A percentile compares a stretch with the other conserved stretches of the same genome.
These are phyloP conservation scores for Tetragonisca angustula DNA, from an alignment of 2,888 invertebrate species.

Conservation along the genomic window DNA sequence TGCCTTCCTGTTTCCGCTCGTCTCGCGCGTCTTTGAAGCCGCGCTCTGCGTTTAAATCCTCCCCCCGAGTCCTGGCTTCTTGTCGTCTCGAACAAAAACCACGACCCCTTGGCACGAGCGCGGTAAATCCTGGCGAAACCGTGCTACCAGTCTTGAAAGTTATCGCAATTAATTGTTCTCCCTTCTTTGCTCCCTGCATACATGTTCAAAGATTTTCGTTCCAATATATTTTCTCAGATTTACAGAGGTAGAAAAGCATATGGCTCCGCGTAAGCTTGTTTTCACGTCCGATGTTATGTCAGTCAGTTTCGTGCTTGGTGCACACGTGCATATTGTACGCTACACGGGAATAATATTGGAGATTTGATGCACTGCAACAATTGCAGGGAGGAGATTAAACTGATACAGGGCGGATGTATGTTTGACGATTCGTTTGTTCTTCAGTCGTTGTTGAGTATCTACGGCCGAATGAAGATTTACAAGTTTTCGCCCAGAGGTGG, in stretches of 20 bases:
- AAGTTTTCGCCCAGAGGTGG: not conserved
- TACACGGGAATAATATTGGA: not conserved
- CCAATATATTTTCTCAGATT: too few relatives aligned
- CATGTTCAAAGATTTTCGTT: too few relatives aligned
- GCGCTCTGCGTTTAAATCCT: conserved; percentile 12
- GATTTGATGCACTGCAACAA: not conserved
- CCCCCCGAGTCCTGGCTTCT: not conserved
- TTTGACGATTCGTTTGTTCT: not conserved
- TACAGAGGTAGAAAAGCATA: too few relatives aligned
- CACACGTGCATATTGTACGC: not conserved
- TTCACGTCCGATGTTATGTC: too few relatives aligned
- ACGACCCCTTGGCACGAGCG: not conserved
- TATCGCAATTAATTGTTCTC: not conserved
- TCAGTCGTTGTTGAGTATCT: not conserved
- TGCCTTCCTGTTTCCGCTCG: conserved; percentile 14
- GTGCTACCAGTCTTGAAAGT: not conserved
- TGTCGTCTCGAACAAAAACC: not conserved
- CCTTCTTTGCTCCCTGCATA: not conserved
- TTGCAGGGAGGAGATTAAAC: too few relatives aligned
- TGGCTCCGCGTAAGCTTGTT: not conserved
- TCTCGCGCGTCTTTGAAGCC: conserved; percentile 21
- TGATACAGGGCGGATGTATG: too few relatives aligned
- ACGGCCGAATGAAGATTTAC: not conserved
- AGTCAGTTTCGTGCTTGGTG: not conserved
- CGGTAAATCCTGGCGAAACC: not conserved